Conservation (phyloP, 1,140 invertebrate species). For the Lepidurus apus region DNA sequence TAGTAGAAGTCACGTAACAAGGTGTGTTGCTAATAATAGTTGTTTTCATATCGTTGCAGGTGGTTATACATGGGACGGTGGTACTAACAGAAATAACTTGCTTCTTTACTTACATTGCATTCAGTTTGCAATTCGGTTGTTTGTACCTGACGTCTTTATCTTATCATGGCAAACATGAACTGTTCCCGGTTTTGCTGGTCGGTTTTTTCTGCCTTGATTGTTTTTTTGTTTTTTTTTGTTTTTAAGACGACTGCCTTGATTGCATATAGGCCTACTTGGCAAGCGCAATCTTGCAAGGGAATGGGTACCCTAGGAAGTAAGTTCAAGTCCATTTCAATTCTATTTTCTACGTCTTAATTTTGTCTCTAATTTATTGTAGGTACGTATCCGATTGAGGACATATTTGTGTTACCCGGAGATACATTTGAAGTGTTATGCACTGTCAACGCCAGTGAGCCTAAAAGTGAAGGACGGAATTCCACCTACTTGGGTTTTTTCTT, state of each 20-base stretch:
- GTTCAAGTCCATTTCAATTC: neutral
- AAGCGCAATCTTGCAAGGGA: neutral
- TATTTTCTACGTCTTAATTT: neutral
- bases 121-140: neutral
- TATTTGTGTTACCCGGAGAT: constrained; percentile 48
- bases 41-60: neutral
- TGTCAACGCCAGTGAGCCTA: constrained; percentile 45
- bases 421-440: constrained; percentile 49
- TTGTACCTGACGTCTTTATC: neutral
- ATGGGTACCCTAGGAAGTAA: neutral
- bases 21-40: neutral
- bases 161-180: neutral
- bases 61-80: neutral
- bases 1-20: neutral
- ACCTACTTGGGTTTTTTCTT: constrained; percentile 48
- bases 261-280: neutral
- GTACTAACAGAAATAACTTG: neutral
- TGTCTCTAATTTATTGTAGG: constrained; percentile 40
- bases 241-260: too few relatives aligned
- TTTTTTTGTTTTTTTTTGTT: too few relatives aligned
- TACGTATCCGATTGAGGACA: constrained; percentile 51
- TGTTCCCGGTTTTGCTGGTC: neutral
- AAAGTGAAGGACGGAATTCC: constrained; percentile 45
- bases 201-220: neutral
- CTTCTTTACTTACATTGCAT: neutral